Evolutionary conservation across 2,888 invertebrate species (phyloP).

Genomic region (Timema podura): DNA sequence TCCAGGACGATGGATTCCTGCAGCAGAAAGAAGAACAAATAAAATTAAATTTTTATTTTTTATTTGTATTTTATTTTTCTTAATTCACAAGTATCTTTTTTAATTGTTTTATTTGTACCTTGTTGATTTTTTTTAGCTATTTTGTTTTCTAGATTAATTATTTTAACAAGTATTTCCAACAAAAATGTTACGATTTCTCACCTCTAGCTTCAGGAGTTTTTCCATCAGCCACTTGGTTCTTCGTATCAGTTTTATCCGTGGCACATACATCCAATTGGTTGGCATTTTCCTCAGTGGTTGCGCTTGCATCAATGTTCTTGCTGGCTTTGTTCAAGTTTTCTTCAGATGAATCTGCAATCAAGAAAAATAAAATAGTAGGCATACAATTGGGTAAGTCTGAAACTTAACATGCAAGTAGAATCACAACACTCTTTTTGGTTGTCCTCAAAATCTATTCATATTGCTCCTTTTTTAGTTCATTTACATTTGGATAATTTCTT

Average conservation of each 20-base stretch:
- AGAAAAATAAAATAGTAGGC: neutral
- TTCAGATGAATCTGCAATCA: slow-evolving; percentile 7
- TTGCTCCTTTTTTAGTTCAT: slow-evolving; percentile 7
- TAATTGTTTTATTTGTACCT: neutral
- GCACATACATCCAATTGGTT: slow-evolving; percentile 1
- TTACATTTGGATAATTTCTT: slow-evolving; percentile 2
- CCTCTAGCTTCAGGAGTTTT: neutral
- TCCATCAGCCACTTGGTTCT: neutral
- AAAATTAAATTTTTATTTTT: neutral
- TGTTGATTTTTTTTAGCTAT: neutral
- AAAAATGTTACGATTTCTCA: neutral
- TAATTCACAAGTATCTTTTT: neutral
- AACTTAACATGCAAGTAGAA: neutral
- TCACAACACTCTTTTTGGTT: neutral
- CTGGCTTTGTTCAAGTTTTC: slow-evolving; percentile 2
- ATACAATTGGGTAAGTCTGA: neutral
- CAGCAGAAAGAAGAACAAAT: neutral
- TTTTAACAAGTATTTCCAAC: slow-evolving; percentile 3
- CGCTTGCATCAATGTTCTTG: slow-evolving; percentile 9
- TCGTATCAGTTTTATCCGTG: slow-evolving; percentile 9
- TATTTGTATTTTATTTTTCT: neutral
- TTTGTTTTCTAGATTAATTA: neutral
- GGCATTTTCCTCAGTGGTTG: neutral
- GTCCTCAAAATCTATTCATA: slow-evolving; percentile 7
- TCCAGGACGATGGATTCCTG: slow-evolving; percentile 13